Conservation (phyloP, 2,113 vertebrate genomes). For the Percina caprodes region DNA sequence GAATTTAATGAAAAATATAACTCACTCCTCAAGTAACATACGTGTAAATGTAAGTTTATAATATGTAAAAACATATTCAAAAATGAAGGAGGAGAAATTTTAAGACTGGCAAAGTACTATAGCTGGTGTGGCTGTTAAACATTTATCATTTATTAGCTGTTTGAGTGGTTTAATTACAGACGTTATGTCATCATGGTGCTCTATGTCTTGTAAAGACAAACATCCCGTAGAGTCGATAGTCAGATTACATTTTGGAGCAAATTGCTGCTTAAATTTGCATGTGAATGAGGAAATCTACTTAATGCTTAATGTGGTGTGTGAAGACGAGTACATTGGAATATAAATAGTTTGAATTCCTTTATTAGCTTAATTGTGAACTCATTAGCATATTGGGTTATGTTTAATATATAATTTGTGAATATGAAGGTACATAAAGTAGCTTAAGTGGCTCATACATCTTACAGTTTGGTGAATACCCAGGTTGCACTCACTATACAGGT, state of each 20-base stretch:
- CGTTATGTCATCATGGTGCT: not conserved
- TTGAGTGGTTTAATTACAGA: not conserved
- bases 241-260: conserved; percentile 8
- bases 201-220: not conserved
- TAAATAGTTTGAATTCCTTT: conserved; percentile 39
- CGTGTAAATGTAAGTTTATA: not conserved
- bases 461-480: not conserved
- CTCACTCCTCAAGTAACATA: too few relatives aligned
- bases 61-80: not conserved
- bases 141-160: not conserved
- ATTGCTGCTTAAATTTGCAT: conserved; percentile 48
- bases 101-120: not conserved
- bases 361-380: conserved; percentile 34
- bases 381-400: conserved; percentile 34
- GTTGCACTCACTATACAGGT: not conserved
- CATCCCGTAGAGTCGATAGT: not conserved
- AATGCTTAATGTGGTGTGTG: conserved; percentile 45
- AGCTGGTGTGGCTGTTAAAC: not conserved
- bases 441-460: not conserved
- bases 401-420: conserved; percentile 22
- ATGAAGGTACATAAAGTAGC: not conserved
- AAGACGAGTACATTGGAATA: conserved; percentile 12
- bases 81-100: not conserved
- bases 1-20: not conserved
- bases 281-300: conserved; percentile 31